Evolutionary conservation across 2,888 invertebrate genomes (phyloP), one percentile per base, ranked within the genome.

Genomic region (Lasioglossum leucozonium): DNA sequence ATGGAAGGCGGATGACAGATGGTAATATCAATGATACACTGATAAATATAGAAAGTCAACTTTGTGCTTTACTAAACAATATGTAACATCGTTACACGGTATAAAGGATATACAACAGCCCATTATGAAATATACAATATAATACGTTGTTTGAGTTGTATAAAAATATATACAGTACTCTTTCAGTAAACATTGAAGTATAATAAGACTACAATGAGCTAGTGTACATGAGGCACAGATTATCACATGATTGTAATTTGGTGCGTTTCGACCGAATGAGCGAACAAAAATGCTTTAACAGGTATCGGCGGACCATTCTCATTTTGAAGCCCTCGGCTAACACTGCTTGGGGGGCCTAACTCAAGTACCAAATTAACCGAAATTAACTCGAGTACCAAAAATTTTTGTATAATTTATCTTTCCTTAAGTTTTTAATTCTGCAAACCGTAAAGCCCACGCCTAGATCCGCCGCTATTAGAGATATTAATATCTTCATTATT

Each of bases 221-320:
- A 2, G 8, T 34, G 42, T 55, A 58, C 42, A 42, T 47, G n/a
- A 74, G 80, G 80, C 80, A 80, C 80, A 58, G 58, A 34, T 75
- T 80, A 80, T 80, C 75, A 80, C 74, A 80, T 75, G 26, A 34
- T 44, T 34, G 44, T 44, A 18, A 18, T 44, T 72, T 72, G 30
- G 72, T 72, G 72, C 72, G 44, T 72, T 72, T 30, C 30, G 18
- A 72, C 44, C 8, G 6, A 71, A 71, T 42, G 16, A 42, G 26
- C 42, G 18, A 42, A 62, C 26, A 44, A 65, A 65, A 44, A 11
- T 8, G 3, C 0, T 22, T 62, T 40, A 26, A 10, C 4, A 58
- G 40, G 42, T 1, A 42, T 11, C 42, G 10, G 42, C 42, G 10
- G 2, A 42, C 13, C 13, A 11, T 42, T 3, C n/a, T n/a, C 13